phyloP scores from a whole-genome alignment of 2,888 invertebrate genomes.

The Anticlea derivata region DNA sequence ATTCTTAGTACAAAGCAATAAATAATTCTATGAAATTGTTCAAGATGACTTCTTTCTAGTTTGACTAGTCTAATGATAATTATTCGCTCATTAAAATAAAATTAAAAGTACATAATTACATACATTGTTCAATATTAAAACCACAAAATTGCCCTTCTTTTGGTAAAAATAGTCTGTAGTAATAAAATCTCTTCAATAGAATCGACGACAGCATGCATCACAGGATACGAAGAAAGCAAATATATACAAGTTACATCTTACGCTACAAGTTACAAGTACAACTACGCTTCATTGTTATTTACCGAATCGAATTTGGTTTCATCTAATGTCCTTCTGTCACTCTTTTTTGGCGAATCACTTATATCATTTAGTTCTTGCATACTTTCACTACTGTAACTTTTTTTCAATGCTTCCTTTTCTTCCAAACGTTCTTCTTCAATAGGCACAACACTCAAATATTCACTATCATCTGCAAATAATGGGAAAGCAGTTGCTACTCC shows the following conservation, averaged over 20 bases:
- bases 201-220: constrained; percentile 62
- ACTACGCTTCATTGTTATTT: constrained; percentile 68
- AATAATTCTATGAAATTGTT: constrained; percentile 68
- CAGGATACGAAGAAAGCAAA: constrained; percentile 64
- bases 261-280: constrained; percentile 27
- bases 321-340: constrained; percentile 75
- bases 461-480: constrained; percentile 43
- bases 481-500: constrained; percentile 35
- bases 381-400: constrained; percentile 58
- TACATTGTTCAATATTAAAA: constrained; percentile 18
- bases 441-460: constrained; percentile 69
- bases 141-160: constrained; percentile 14
- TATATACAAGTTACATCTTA: constrained; percentile 50
- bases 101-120: constrained; percentile 4
- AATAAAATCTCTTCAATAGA: constrained; percentile 54
- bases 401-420: constrained; percentile 53
- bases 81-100: constrained; percentile 43
- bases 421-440: constrained; percentile 52
- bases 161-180: constrained; percentile 41
- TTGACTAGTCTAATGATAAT: constrained; percentile 79
- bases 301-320: constrained; percentile 63
- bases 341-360: constrained; percentile 76
- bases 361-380: constrained; percentile 70
- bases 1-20: constrained; percentile 59
- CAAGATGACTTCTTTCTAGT: constrained; percentile 69